Base-by-base conservation (phyloP, 2,888 invertebrate species). In the Eudasyphora cyanicolor region DNA sequence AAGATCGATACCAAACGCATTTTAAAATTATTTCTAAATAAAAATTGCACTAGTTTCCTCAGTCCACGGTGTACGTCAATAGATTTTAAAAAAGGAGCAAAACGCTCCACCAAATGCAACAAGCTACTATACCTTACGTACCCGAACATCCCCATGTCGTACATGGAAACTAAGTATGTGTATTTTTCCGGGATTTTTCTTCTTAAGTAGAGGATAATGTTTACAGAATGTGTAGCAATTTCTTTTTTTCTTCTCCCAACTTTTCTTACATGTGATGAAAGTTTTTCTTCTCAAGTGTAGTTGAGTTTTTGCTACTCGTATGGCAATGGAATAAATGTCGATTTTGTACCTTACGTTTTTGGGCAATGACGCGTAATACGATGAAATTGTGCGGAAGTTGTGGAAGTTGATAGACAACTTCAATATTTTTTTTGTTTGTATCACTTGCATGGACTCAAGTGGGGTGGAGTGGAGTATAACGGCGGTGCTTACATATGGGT, bases 311-410 rank as follows among this genome's bases (percentile, higher is more conserved):
- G 45, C 19, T 67, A 62, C 69, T 73, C 12, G 29, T n/a, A 35
- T 69, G 67, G 27, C 38, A 8, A 62, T 21, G 19, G 67, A 80
- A 49, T 76, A 77, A 60, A 60, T 60, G 27, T 60, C 38, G 62
- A 29, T 64, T 64, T 7, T 54, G 4, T 38, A 35, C 32, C 80
- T 51, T n/a, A n/a, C n/a, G n/a, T n/a, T n/a, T 82, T 86, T 81
- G 82, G 85, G 85, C 83, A 86, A 87, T 67, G 67, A 24, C 6
- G 29, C 67, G 24, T 60, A 3, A 42, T 42, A 7, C 67, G 12
- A 67, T 86, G 86, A 86, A 87, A 88, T 88, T 86, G 86, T 87
- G 87, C 86, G 86, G 86, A 87, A 88, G 82, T 76, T n/a, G n/a
- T n/a, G 71, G 73, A 81, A 82, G 87, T 87, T 87, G 86, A 87